Base-by-base conservation (phyloP, 37 sponge, comb jelly and placozoan species). In the Beroe ovata region DNA sequence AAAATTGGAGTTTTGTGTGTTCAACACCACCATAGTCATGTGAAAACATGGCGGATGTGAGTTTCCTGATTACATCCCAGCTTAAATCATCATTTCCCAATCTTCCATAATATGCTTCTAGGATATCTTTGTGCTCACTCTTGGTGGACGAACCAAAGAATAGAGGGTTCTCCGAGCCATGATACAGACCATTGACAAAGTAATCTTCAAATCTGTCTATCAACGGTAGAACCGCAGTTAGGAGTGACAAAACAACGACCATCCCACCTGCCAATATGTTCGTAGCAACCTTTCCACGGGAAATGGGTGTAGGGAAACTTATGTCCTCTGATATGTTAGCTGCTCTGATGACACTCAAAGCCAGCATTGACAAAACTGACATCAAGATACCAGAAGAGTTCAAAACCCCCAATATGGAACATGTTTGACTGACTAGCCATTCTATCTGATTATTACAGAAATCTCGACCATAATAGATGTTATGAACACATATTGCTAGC, bases 81-180 rank as follows among this genome's bases (percentile, higher is more conserved):
- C 14, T 42, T 25, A 77, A 54, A 11, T 19, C 25, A 4, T 14
- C 84, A 4, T 22, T 3, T 66, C 35, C 69, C 38, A 77, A 8
- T 40, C 54, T 77, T 8, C 84, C 84, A 77, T 77, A 77, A 42
- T 77, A 77, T n/a, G 19, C 47, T 26, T 77, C 28, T 2, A 77
- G 4, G 20, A 77, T 40, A 42, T 42, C 25, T 25, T 22, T 30
- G 23, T 77, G 84, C 19, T 40, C 54, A 20, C 11, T 6, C n/a
- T 77, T 77, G 21, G 23, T 36, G 0, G 84, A 35, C 6, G 26
- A 6, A 20, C 84, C 84, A 4, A 42, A 42, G 33, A 77, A 77
- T 2, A 77, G 23, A 1, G 47, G 36, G 20, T 29, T 28, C 36
- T 29, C 37, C 4, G 18, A 25, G 6, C 71, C 71, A 20, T 69